These are phyloP conservation scores for Nothocercus julius DNA, from an alignment of 2,113 vertebrate species.

Conservation along the genomic window DNA sequence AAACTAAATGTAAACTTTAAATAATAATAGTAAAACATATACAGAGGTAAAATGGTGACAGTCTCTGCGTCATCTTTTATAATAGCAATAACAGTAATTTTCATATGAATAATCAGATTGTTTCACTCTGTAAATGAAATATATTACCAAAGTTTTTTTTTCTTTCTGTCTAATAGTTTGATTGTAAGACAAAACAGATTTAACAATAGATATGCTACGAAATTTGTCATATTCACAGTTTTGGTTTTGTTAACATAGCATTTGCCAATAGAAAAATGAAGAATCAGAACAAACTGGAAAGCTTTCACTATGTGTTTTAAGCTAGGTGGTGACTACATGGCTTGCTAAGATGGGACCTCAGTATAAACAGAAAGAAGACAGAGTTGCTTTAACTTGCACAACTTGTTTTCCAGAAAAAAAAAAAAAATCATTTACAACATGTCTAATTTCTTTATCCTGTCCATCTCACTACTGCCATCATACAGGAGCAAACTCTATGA, in stretches of 20 bases:
- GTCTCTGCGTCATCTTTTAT: neutral
- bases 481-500: neutral
- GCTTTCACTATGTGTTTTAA: neutral
- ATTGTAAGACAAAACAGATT: neutral
- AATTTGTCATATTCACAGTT: neutral
- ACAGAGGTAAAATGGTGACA: neutral
- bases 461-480: neutral
- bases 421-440: neutral
- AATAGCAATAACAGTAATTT: neutral
- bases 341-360: neutral
- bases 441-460: neutral
- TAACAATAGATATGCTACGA: neutral
- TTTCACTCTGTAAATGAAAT: neutral
- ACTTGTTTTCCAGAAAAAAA: neutral
- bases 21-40: neutral
- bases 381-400: slow-evolving; percentile 32
- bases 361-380: neutral
- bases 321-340: neutral
- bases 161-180: neutral
- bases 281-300: neutral
- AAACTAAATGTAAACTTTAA: neutral
- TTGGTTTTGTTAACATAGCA: neutral
- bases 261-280: neutral
- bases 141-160: neutral
- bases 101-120: neutral